Evolutionary conservation across 2,113 vertebrate genomes (phyloP), one percentile per base, ranked within the genome.

Genomic region (Cyrtonyx montezumae): DNA sequence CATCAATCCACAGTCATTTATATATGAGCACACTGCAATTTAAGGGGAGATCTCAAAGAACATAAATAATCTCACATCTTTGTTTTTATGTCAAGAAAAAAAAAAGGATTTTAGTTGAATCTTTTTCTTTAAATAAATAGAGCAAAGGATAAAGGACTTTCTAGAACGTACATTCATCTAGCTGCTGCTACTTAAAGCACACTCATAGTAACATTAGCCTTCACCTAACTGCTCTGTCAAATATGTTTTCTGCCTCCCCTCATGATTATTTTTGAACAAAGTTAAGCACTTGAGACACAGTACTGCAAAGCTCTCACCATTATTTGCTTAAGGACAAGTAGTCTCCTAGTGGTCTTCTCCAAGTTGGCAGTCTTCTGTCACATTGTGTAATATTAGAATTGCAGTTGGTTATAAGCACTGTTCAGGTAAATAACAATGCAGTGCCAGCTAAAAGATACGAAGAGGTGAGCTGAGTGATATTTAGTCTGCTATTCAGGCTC

Each of bases 241-340:
- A 58, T 79, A 30, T 20, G 6, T 88, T 92, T 91, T 84, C 58
- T 82, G 26, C 40, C 30, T 76, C 45, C 75, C 56, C 20, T 91
- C 22, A 18, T 59, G 34, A n/a, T 86, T 78, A 42, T 74, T 90
- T 91, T 91, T 83, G 26, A 88, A 55, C 34, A 67, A 90, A 78
- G 40, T 58, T 79, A 61, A 78, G 69, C 23, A 88, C 56, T 48
- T 91, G 51, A 62, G 34, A 53, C 51, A 92, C 90, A 66, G 19
- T 62, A 69, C 53, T 68, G 79, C 79, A 93, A 88, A 81, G 58
- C 48, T 73, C 66, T 84, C 73, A 43, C 36, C 3, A 1, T 80
- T 94, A 45, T 62, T 94, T 94, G 21, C 53, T 81, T 91, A 71
- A 26, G 48, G 53, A 87, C 12, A 11, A 92, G 58, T 79, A 26